Conservation (phyloP, 2,888 invertebrate species). For the Eubasilissa splendida region DNA sequence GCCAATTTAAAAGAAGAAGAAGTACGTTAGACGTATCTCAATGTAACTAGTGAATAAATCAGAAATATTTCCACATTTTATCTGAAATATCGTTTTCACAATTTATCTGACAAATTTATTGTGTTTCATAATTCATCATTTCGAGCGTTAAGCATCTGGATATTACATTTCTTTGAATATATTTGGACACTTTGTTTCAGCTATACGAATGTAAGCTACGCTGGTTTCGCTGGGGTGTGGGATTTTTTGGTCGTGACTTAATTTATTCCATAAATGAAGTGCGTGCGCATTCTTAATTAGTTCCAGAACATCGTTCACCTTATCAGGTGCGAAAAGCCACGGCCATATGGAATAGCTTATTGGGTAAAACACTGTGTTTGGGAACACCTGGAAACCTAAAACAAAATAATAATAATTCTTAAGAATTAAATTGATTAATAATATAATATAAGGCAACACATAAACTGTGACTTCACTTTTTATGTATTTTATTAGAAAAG, state of each 20-base stretch:
- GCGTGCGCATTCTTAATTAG: constrained; percentile 41
- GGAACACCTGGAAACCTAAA: constrained; percentile 76
- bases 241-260: constrained; percentile 36
- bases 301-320: constrained; percentile 62
- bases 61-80: too few species aligned
- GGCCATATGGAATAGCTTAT: constrained; percentile 75
- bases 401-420: not conserved
- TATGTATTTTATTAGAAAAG: too few species aligned
- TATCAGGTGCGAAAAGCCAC: constrained; percentile 72
- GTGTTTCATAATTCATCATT: too few species aligned
- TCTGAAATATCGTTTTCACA: too few species aligned
- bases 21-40: too few species aligned
- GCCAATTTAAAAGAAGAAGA: too few species aligned
- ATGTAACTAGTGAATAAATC: too few species aligned
- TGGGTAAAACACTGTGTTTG: constrained; percentile 78
- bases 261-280: constrained; percentile 13
- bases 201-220: constrained; percentile 46
- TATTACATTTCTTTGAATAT: constrained; percentile 25
- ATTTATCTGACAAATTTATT: too few species aligned
- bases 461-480: too few species aligned
- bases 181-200: constrained; percentile 48
- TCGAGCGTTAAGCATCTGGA: too few species aligned
- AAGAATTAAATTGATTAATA: too few species aligned
- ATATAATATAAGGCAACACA: too few species aligned
- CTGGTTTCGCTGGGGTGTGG: constrained; percentile 12